phyloP scores from a whole-genome alignment of 1,140 invertebrate genomes.

The Atopsyche davidsoni region DNA sequence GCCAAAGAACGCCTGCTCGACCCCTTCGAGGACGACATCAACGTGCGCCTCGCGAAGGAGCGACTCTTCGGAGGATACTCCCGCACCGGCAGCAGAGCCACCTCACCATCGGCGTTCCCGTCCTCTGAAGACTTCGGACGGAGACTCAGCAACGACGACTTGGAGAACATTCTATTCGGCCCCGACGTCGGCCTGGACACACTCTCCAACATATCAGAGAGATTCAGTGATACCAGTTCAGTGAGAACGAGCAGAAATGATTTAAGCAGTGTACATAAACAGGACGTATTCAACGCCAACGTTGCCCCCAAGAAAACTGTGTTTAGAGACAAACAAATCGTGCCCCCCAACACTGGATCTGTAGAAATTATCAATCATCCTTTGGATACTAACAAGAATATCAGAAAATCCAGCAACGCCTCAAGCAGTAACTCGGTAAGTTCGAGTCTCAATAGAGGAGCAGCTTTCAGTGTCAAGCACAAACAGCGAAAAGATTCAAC shows the following conservation, averaged over 20 bases:
- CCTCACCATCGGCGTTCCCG: constrained; percentile 24
- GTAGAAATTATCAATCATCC: too few species aligned
- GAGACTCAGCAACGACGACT: constrained; percentile 10
- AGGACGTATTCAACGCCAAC: background rate
- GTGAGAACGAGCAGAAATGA: constrained; percentile 11
- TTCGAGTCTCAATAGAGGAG: too few species aligned
- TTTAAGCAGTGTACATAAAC: constrained; percentile 4
- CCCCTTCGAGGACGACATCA: constrained; percentile 29
- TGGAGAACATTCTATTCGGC: constrained; percentile 20
- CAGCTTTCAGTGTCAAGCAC: too few species aligned
- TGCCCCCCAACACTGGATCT: too few species aligned
- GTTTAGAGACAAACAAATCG: too few species aligned
- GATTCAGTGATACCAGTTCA: constrained; percentile 23
- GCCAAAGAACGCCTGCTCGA: constrained; percentile 22
- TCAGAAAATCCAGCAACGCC: too few species aligned
- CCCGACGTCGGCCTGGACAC: constrained; percentile 13
- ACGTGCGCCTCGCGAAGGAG: constrained; percentile 27
- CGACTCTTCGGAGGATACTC: constrained; percentile 22
- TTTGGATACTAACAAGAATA: too few species aligned
- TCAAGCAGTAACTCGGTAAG: too few species aligned
- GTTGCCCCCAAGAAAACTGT: background rate
- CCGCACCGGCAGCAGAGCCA: constrained; percentile 7
- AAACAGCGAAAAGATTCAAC: too few species aligned
- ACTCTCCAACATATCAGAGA: constrained; percentile 21
- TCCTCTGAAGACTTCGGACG: constrained; percentile 24